Evolutionary conservation across 2,797 vertebrate species (phyloP).

Genomic region (Valencia hispanica): DNA sequence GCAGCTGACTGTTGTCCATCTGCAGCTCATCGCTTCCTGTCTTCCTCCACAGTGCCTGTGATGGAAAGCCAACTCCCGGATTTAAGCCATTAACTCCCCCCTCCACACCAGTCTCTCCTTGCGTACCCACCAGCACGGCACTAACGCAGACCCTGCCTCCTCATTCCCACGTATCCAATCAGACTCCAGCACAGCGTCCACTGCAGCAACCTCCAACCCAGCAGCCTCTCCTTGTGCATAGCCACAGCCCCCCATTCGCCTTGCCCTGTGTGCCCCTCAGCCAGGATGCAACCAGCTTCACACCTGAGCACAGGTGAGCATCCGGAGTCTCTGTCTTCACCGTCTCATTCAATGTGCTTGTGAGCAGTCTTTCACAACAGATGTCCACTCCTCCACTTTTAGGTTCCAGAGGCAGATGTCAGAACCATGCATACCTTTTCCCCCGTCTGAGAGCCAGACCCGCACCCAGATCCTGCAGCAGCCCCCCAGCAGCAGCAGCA

Average conservation of each 20-base stretch:
- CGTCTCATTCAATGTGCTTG: neutral
- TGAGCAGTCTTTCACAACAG: neutral
- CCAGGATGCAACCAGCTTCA: constrained; percentile 86
- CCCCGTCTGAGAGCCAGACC: constrained; percentile 80
- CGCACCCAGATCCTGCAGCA: constrained; percentile 85
- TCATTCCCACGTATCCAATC: constrained; percentile 61
- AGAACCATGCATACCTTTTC: constrained; percentile 86
- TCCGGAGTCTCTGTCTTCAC: neutral
- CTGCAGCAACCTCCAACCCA: constrained; percentile 72
- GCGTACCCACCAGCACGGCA: constrained; percentile 73
- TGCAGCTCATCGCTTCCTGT: neutral
- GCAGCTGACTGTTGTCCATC: neutral
- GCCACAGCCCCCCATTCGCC: constrained; percentile 83
- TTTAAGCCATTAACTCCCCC: constrained; percentile 97
- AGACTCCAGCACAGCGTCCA: constrained; percentile 46
- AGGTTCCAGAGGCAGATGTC: constrained; percentile 98
- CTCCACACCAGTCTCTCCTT: constrained; percentile 88
- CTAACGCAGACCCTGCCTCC: constrained; percentile 77
- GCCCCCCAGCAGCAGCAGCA: constrained; percentile 64
- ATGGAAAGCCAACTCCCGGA: constrained; percentile 90
- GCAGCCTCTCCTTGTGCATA: constrained; percentile 69
- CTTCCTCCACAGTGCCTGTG: constrained; percentile 89
- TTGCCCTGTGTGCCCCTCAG: constrained; percentile 86
- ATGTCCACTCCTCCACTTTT: neutral
- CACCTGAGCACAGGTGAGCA: constrained; percentile 90